Percentiles rank a stretch among this genome's conserved stretches.
phyloP scores from a whole-genome alignment of 1,140 invertebrate genomes.

The Drosophila nikananu region DNA sequence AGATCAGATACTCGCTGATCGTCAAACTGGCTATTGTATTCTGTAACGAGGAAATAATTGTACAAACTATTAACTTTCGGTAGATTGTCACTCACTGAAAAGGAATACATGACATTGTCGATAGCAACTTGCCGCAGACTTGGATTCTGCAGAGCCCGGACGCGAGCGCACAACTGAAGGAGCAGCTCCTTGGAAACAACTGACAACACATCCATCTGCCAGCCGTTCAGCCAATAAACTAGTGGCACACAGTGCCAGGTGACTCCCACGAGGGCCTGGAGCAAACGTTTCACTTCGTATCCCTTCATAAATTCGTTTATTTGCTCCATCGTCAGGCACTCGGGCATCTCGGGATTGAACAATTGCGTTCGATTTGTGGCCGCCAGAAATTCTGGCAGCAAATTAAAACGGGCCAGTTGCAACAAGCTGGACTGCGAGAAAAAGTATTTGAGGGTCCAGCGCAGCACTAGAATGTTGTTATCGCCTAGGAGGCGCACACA shows the following conservation, averaged over 20 bases:
- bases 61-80: background rate
- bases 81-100: slow-evolving; percentile 41
- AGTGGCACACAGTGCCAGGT: slow-evolving; percentile 71
- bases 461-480: slow-evolving; percentile 86
- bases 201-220: slow-evolving; percentile 9
- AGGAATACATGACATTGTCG: slow-evolving; percentile 26
- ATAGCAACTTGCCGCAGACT: slow-evolving; percentile 30
- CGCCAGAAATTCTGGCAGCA: slow-evolving; percentile 55
- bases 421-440: slow-evolving; percentile 33
- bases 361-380: slow-evolving; percentile 71
- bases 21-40: slow-evolving; percentile 29
- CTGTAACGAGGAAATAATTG: slow-evolving; percentile 17
- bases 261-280: slow-evolving; percentile 45
- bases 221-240: slow-evolving; percentile 49
- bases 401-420: slow-evolving; percentile 24
- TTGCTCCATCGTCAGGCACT: slow-evolving; percentile 28
- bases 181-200: slow-evolving; percentile 36
- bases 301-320: slow-evolving; percentile 20
- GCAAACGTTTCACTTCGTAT: slow-evolving; percentile 13
- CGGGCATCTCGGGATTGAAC: slow-evolving; percentile 56
- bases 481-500: slow-evolving; percentile 83
- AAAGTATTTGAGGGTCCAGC: slow-evolving; percentile 83
- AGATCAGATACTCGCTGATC: slow-evolving; percentile 60
- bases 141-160: slow-evolving; percentile 62
- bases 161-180: slow-evolving; percentile 47